Percentiles rank a stretch among this genome's conserved stretches.
phyloP scores from a whole-genome alignment of 2,888 invertebrate species.

The Epinotia ramella region DNA sequence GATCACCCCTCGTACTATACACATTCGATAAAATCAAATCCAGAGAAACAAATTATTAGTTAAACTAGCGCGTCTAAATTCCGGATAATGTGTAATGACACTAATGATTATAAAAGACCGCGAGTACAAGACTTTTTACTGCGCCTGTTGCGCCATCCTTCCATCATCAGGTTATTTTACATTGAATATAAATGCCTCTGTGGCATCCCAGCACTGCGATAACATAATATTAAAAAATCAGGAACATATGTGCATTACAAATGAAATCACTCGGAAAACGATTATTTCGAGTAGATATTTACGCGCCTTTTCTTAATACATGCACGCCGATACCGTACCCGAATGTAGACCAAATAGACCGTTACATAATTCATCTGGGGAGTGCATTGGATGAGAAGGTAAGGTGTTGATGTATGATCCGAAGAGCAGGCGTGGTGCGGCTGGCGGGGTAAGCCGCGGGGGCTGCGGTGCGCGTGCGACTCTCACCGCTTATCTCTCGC shows the following conservation, averaged over 20 bases:
- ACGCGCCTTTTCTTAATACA: neutral
- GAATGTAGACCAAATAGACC: slow-evolving; percentile 71
- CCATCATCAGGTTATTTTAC: slow-evolving; percentile 72
- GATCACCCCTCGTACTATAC: slow-evolving; percentile 53
- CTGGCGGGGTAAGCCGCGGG: slow-evolving; percentile 66
- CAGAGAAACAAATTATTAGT: slow-evolving; percentile 53
- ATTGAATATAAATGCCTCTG: slow-evolving; percentile 71
- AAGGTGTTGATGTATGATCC: slow-evolving; percentile 68
- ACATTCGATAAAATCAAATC: slow-evolving; percentile 53
- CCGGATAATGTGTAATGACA: slow-evolving; percentile 72
- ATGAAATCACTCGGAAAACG: neutral
- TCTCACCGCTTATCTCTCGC: slow-evolving; percentile 85
- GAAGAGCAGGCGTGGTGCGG: slow-evolving; percentile 68
- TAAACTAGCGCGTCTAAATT: slow-evolving; percentile 72
- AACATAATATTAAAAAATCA: slow-evolving; percentile 7
- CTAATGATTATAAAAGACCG: slow-evolving; percentile 74
- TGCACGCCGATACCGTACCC: slow-evolving; percentile 64
- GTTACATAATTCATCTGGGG: slow-evolving; percentile 77
- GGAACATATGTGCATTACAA: neutral
- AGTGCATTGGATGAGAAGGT: slow-evolving; percentile 74
- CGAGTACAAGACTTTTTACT: slow-evolving; percentile 75
- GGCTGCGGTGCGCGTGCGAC: slow-evolving; percentile 75
- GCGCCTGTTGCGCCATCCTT: slow-evolving; percentile 73
- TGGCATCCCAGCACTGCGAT: slow-evolving; percentile 53
- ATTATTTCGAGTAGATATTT: neutral